Evolutionary conservation across 2,797 vertebrate genomes (phyloP).

Genomic region (Australoheros facetus): DNA sequence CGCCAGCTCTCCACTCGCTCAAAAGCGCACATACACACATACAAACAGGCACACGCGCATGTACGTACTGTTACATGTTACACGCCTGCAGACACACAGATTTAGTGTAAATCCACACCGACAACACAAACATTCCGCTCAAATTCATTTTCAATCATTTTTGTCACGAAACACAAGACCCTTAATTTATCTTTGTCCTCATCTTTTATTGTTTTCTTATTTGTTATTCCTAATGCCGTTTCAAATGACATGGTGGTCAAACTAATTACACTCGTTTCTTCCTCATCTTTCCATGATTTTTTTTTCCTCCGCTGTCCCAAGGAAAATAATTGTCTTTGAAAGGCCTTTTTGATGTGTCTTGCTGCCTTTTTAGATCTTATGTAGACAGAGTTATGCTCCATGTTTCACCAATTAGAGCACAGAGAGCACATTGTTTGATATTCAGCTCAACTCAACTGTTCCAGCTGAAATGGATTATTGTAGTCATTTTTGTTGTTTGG

Average conservation of each 20-base stretch:
- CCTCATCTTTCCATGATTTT: conserved; percentile 35
- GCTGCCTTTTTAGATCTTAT: conserved; percentile 58
- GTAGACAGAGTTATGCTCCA: conserved; percentile 65
- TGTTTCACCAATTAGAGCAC: conserved; percentile 71
- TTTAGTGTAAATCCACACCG: neutral
- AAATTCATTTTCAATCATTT: conserved; percentile 38
- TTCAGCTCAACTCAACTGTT: conserved; percentile 27
- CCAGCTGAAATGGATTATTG: conserved; percentile 72
- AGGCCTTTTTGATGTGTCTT: conserved; percentile 65
- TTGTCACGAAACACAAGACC: conserved; percentile 42
- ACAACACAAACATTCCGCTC: conserved; percentile 14
- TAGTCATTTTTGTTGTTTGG: conserved; percentile 45
- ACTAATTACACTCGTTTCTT: conserved; percentile 63
- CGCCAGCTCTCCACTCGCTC: conserved; percentile 20
- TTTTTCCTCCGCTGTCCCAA: conserved; percentile 6
- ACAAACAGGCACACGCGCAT: neutral
- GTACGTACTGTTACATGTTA: neutral
- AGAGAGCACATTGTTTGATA: conserved; percentile 70
- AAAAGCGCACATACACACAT: neutral
- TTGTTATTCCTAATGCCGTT: conserved; percentile 71
- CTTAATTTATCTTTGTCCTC: conserved; percentile 52
- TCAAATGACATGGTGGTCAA: conserved; percentile 68
- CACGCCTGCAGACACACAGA: neutral
- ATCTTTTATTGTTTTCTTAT: conserved; percentile 72
- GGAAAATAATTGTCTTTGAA: conserved; percentile 65